These are phyloP conservation scores for Tachina grossa DNA, from an alignment of 2,888 invertebrate genomes.

Conservation along the genomic window DNA sequence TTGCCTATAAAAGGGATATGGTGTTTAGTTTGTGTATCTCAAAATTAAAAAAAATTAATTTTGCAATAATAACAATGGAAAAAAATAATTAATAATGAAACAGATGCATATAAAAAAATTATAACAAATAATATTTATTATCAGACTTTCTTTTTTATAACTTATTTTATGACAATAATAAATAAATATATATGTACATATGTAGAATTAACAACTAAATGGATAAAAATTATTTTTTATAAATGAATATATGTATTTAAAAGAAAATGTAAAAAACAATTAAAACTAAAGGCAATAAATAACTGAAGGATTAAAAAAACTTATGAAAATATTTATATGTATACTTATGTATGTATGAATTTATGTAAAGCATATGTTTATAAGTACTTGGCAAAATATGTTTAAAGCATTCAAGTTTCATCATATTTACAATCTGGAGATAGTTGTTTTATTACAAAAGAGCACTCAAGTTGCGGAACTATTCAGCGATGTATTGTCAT, in stretches of 20 bases:
- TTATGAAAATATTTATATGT: slow-evolving; percentile 37
- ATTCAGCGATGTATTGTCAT: slow-evolving; percentile 77
- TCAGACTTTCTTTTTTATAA: slow-evolving; percentile 65
- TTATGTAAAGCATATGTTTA: not conserved
- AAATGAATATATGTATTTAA: slow-evolving; percentile 17
- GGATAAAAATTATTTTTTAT: slow-evolving; percentile 36
- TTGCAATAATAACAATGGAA: not conserved
- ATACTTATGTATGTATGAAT: no score
- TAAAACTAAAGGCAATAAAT: slow-evolving; percentile 26
- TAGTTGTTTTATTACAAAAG: slow-evolving; percentile 14
- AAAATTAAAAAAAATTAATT: no score
- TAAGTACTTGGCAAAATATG: slow-evolving; percentile 18
- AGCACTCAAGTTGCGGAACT: slow-evolving; percentile 71
- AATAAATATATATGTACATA: slow-evolving; percentile 34
- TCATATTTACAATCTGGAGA: slow-evolving; percentile 15
- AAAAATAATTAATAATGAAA: slow-evolving; percentile 36
- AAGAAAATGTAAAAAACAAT: slow-evolving; percentile 33
- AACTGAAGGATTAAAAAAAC: not conserved
- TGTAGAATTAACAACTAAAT: slow-evolving; percentile 43
- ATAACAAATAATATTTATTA: slow-evolving; percentile 68
- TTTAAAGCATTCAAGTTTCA: slow-evolving; percentile 36
- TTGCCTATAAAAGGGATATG: no score
- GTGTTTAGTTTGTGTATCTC: no score
- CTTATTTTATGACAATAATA: slow-evolving; percentile 51
- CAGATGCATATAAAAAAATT: slow-evolving; percentile 49